Conservation (phyloP, 1,140 invertebrate genomes). For the Zaprionus nigranus region DNA sequence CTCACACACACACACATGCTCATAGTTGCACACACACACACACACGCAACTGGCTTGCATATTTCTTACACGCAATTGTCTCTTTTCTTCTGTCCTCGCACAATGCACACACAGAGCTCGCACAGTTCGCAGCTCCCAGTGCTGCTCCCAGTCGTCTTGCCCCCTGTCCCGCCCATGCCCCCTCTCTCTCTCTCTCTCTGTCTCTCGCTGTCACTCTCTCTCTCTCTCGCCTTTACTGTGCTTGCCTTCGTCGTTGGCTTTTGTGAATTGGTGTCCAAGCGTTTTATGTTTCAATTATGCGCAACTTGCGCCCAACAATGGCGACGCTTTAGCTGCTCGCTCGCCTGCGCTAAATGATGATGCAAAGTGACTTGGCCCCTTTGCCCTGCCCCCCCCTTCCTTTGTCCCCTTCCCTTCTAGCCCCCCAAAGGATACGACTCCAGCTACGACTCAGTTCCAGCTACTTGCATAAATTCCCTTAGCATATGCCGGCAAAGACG, state of each 20-base stretch:
- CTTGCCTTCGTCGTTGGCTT: conserved; percentile 50
- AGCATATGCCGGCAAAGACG: conserved; percentile 50
- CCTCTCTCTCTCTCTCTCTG: no score
- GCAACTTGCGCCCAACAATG: conserved; percentile 80
- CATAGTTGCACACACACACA: background rate
- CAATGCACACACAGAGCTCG: conserved; percentile 53
- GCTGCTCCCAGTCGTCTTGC: background rate
- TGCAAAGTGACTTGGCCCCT: conserved; percentile 66
- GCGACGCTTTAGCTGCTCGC: conserved; percentile 53
- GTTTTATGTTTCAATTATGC: conserved; percentile 83
- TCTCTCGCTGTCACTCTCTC: background rate
- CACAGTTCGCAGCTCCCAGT: conserved; percentile 16
- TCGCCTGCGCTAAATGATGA: conserved; percentile 67
- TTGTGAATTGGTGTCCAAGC: conserved; percentile 83
- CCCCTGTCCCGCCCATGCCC: background rate
- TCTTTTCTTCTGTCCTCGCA: conserved; percentile 74
- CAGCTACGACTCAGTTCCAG: background rate
- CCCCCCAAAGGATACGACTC: background rate
- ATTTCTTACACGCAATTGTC: conserved; percentile 82
- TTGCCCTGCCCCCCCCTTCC: background rate
- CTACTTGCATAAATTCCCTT: conserved; percentile 60
- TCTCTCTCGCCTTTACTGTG: no score
- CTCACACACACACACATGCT: background rate
- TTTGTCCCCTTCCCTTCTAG: conserved; percentile 30
- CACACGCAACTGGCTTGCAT: conserved; percentile 54